Conservation (phyloP, 1,140 invertebrate genomes). For the Listronotus bonariensis region DNA sequence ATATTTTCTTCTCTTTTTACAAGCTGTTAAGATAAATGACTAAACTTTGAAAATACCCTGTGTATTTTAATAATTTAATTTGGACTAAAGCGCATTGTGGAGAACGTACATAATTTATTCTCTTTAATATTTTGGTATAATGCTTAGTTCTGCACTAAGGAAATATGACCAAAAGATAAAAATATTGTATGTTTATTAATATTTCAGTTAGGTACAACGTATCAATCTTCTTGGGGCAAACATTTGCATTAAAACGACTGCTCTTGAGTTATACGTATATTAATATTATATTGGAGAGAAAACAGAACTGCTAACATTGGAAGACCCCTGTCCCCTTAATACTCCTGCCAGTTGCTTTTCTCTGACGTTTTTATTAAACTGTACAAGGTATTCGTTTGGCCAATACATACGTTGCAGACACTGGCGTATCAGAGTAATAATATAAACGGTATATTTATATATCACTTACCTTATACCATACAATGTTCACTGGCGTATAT, state of each 20-base stretch:
- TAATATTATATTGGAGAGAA: slow-evolving; percentile 43
- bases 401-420: slow-evolving; percentile 34
- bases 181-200: slow-evolving; percentile 1
- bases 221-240: slow-evolving; percentile 40
- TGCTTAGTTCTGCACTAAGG: too few relatives aligned
- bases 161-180: slow-evolving; percentile 6
- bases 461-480: too few relatives aligned
- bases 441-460: too few relatives aligned
- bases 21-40: too few relatives aligned
- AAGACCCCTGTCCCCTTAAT: slow-evolving; percentile 38
- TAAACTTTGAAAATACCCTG: too few relatives aligned
- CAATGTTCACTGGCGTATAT: too few relatives aligned
- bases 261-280: slow-evolving; percentile 40
- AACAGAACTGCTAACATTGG: slow-evolving; percentile 30
- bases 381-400: slow-evolving; percentile 38
- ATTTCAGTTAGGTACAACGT: slow-evolving; percentile 6
- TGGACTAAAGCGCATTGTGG: too few relatives aligned
- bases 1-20: too few relatives aligned
- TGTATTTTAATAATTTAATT: too few relatives aligned
- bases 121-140: too few relatives aligned
- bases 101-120: too few relatives aligned
- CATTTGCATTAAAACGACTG: slow-evolving; percentile 40
- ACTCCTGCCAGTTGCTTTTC: slow-evolving; percentile 41
- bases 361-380: slow-evolving; percentile 53
- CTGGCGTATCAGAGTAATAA: slow-evolving; percentile 17